Base-by-base conservation (phyloP, 2,797 vertebrate genomes). In the Danio jaintianensis region DNA sequence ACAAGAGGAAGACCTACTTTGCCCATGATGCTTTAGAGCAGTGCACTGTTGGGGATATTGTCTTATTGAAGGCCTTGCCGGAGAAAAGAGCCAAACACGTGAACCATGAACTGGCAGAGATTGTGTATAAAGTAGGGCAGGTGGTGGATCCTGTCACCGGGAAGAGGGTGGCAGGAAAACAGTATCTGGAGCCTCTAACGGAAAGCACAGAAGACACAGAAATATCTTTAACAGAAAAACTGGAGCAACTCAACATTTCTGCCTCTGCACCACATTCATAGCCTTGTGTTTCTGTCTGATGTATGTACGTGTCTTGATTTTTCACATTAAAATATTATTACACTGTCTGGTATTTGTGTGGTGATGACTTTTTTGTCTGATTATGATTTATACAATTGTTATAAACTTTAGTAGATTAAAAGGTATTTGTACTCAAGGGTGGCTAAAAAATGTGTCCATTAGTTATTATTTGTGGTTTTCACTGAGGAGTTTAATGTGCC, bases 1-100 rank as follows among this genome's bases (percentile, higher is more conserved):
- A 98, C 93, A 98, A 97, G 87, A 93, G 96, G 79, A 99, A 97
- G 92, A 99, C 98, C 0, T 99, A 99, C 86, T 99, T 99, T 89
- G 97, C 97, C 63, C 97, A 99, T 0, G 97, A 99, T 80, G 92
- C 95, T 0, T 88, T 96, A 89, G 90, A 93, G 82, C 95, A 96
- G 86, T 98, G 97, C 89, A 95, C 93, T 0, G 85, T 96, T 58
- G 98, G 98, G 84, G 98, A 99, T 79, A 89, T 97, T 0, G 96
- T 99, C 75, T 96, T 99, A 42, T 93, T 99, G 85, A 98, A 95
- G 88, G 96, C 97, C 73, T 89, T 99, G 75, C 91, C 93, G 0
- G 95, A 96, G 81, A 81, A 93, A 22, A 92, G 94, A 85, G 91
- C 93, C 77, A 98, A 97, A 87, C 95, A 97, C 0, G 97, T 99